phyloP scores from a whole-genome alignment of 37 sponge, comb jelly and placozoan genomes.

The Chondrosia reniformis region DNA sequence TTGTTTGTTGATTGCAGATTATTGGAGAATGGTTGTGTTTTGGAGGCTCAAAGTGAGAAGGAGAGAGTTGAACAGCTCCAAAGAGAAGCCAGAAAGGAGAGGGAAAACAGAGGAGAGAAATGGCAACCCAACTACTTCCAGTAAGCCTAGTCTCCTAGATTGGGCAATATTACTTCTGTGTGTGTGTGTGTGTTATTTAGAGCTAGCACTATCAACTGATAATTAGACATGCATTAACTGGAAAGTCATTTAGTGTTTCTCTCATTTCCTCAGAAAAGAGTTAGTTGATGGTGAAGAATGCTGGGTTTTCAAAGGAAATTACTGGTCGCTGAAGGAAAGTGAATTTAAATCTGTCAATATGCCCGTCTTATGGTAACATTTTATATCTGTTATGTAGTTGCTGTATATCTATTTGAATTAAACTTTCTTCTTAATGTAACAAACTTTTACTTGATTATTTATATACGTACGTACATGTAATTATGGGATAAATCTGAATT shows the following conservation, averaged over 20 bases:
- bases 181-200: slow-evolving; percentile 6
- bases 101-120: slow-evolving; percentile 48
- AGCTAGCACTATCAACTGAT: neutral
- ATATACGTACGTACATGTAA: too few species aligned
- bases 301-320: slow-evolving; percentile 58
- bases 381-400: too few species aligned
- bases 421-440: too few species aligned
- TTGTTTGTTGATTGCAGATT: slow-evolving; percentile 8
- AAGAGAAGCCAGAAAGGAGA: slow-evolving; percentile 56
- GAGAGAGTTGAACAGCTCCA: slow-evolving; percentile 65
- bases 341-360: slow-evolving; percentile 9
- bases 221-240: too few species aligned
- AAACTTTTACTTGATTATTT: too few species aligned
- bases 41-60: slow-evolving; percentile 71
- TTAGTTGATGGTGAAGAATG: slow-evolving; percentile 29
- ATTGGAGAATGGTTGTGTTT: slow-evolving; percentile 57
- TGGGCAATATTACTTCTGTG: too few species aligned
- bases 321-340: slow-evolving; percentile 52
- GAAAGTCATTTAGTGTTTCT: neutral
- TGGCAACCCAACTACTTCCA: slow-evolving; percentile 71
- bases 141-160: too few species aligned
- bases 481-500: too few species aligned
- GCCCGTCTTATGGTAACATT: slow-evolving; percentile 30
- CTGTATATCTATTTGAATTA: too few species aligned
- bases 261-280: slow-evolving; percentile 26